Conservation (phyloP, 2,113 vertebrate species). For the Opisthocomus hoazin region DNA sequence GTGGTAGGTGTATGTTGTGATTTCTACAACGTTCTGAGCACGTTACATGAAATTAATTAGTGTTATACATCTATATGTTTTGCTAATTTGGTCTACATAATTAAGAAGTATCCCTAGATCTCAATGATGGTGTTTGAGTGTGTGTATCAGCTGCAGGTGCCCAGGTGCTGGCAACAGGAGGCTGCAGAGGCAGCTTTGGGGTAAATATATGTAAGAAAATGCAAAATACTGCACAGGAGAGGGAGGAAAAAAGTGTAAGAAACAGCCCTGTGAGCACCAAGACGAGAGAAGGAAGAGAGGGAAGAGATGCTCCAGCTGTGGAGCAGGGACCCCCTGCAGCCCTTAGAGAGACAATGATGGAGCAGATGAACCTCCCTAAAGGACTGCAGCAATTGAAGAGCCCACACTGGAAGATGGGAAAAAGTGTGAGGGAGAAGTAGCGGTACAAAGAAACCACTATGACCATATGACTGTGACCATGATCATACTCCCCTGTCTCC, state of each 20-base stretch:
- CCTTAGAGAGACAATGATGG: not conserved
- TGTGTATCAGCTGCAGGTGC: fast-evolving
- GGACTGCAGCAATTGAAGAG: not conserved
- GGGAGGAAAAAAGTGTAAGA: not conserved
- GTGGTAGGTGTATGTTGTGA: fast-evolving
- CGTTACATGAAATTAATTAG: not conserved
- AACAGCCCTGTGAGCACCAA: not conserved
- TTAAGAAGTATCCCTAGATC: not conserved
- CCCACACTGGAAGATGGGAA: not conserved
- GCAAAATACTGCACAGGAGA: not conserved
- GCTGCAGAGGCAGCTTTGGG: not conserved
- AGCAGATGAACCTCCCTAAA: not conserved
- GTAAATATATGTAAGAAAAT: not conserved
- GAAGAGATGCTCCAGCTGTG: not conserved
- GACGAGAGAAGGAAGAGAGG: not conserved
- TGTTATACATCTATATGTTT: not conserved
- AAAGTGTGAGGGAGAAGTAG: not conserved
- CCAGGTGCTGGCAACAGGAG: not conserved
- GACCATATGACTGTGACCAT: no score
- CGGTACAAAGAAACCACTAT: not conserved
- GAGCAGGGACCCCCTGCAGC: not conserved
- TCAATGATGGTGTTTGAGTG: not conserved
- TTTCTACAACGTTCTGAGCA: not conserved
- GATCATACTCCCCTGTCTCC: not conserved
- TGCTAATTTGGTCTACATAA: not conserved